A percentile compares a stretch with the other conserved stretches of the same genome.
Evolutionary conservation across 1,140 invertebrate species (phyloP).

Genomic region (Drosophila pallidifrons): DNA sequence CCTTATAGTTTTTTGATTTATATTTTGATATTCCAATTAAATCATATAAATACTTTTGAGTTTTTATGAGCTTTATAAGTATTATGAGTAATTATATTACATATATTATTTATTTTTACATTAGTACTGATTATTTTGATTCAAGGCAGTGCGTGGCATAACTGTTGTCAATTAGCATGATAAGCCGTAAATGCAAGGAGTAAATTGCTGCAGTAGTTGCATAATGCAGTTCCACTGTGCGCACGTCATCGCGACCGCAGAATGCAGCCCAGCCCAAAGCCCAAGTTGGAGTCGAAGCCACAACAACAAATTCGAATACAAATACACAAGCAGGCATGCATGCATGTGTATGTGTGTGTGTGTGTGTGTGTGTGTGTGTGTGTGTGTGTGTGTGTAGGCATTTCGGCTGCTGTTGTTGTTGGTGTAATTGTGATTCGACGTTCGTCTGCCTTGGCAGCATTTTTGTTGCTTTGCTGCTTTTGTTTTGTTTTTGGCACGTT

Average conservation of each 20-base stretch:
- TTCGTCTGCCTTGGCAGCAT: constrained; percentile 29
- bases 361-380: not conserved
- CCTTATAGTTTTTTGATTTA: not conserved
- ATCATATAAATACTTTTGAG: no score
- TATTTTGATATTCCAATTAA: no score
- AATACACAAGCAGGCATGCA: not conserved
- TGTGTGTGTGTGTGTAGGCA: constrained; percentile 14
- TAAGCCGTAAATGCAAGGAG: not conserved
- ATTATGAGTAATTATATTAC: no score
- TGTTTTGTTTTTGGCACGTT: constrained; percentile 52
- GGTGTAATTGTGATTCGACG: constrained; percentile 15
- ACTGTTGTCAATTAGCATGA: not conserved
- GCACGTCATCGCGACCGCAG: constrained; percentile 54
- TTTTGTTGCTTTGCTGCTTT: constrained; percentile 36
- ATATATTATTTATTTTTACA: not conserved
- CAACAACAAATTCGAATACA: constrained; percentile 19
- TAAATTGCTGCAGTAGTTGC: not conserved
- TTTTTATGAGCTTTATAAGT: no score
- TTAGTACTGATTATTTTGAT: not conserved
- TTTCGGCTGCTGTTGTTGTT: constrained; percentile 7
- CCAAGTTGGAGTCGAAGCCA: not conserved
- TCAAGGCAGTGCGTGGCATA: no score
- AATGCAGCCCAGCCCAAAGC: constrained; percentile 14
- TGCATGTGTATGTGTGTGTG: no score
- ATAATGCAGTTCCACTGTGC: constrained; percentile 48